Evolutionary conservation across 1,140 invertebrate species (phyloP).

Genomic region (Bombus waltoni): DNA sequence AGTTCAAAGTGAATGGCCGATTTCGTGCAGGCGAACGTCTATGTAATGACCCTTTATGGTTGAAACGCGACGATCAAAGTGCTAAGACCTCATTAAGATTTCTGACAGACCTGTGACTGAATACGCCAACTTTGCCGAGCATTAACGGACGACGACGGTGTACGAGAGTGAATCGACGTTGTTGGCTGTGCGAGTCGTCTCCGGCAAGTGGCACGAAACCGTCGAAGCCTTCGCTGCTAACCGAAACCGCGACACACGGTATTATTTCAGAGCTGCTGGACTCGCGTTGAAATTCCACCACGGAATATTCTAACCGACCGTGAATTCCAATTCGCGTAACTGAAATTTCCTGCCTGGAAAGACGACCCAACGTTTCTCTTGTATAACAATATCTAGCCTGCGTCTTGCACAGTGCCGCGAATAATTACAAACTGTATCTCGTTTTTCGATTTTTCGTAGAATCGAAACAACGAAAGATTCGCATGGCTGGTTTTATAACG

Average conservation of each 20-base stretch:
- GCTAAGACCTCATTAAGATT: constrained; percentile 31
- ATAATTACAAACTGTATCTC: no score
- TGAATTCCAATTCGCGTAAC: background rate
- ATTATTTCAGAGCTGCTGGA: background rate
- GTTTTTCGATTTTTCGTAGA: no score
- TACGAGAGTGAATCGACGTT: background rate
- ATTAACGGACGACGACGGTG: background rate
- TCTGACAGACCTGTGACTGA: background rate
- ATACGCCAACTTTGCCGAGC: background rate
- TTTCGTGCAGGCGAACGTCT: background rate
- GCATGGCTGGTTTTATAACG: no score
- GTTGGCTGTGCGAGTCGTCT: background rate
- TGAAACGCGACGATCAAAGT: constrained; percentile 5
- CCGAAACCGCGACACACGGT: background rate
- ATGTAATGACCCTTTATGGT: background rate
- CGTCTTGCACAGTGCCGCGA: no score
- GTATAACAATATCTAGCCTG: background rate
- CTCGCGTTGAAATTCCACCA: constrained; percentile 22
- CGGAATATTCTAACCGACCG: constrained; percentile 2
- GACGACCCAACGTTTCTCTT: background rate
- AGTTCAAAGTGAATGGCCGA: background rate
- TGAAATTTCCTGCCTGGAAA: background rate
- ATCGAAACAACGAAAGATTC: no score
- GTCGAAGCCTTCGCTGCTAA: background rate
- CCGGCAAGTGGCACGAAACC: background rate